These are phyloP conservation scores for Lycaena phlaeas DNA, from an alignment of 2,888 invertebrate genomes.

Conservation along the genomic window DNA sequence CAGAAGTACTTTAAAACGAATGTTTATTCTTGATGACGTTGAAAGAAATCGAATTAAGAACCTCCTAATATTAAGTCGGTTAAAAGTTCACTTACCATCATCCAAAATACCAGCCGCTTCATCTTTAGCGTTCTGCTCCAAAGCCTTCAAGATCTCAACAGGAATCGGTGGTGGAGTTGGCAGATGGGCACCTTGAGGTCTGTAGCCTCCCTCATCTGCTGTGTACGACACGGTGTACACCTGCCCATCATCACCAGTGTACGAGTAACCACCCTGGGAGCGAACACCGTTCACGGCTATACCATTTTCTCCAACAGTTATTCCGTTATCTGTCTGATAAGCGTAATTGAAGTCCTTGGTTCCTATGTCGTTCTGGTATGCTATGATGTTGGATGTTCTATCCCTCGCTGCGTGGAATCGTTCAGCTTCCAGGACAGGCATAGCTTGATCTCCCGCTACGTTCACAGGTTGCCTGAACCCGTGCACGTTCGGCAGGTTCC, in stretches of 20 bases:
- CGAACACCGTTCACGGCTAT: slow-evolving; percentile 41
- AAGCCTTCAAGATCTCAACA: slow-evolving; percentile 42
- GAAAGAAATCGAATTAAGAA: too few species aligned
- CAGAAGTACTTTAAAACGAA: too few species aligned
- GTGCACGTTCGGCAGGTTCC: slow-evolving; percentile 16
- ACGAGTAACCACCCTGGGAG: slow-evolving; percentile 50
- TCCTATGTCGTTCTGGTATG: slow-evolving; percentile 41
- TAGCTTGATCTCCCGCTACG: neutral
- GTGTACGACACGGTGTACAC: slow-evolving; percentile 52
- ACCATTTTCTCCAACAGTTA: slow-evolving; percentile 45
- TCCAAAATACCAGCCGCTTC: slow-evolving; percentile 51
- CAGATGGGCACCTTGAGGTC: slow-evolving; percentile 46
- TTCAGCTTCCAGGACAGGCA: slow-evolving; percentile 23
- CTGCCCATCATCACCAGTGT: slow-evolving; percentile 54
- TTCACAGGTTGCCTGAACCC: slow-evolving; percentile 1
- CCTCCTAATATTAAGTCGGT: too few species aligned
- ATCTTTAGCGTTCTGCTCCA: slow-evolving; percentile 51
- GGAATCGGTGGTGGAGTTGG: slow-evolving; percentile 58
- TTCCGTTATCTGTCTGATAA: slow-evolving; percentile 56
- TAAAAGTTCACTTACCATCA: slow-evolving; percentile 36
- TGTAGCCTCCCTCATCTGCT: slow-evolving; percentile 49
- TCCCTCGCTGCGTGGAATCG: slow-evolving; percentile 34
- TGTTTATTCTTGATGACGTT: too few species aligned
- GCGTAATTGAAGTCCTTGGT: slow-evolving; percentile 42
- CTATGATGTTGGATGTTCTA: slow-evolving; percentile 34